phyloP scores from a whole-genome alignment of 2,113 vertebrate genomes.

The Paradisaea rubra region DNA sequence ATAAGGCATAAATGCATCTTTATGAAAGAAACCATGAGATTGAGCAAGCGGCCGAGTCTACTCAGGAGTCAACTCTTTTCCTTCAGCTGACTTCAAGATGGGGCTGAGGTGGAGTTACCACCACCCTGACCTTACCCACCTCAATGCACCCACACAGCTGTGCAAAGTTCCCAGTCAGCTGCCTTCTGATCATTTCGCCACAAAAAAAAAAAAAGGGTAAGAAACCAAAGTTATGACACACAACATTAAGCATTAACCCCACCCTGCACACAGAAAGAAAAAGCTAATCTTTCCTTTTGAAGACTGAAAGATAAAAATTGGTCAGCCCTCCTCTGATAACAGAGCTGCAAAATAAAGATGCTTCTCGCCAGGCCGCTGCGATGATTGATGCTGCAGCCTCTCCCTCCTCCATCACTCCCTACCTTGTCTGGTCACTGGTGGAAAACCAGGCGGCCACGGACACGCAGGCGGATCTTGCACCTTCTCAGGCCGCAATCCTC shows the following conservation, averaged over 20 bases:
- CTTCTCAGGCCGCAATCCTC: conserved; percentile 84
- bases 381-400: conserved; percentile 82
- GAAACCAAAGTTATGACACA: neutral
- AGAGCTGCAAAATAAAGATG: conserved; percentile 33
- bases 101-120: conserved; percentile 4
- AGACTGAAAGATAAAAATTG: conserved; percentile 20
- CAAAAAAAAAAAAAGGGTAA: neutral
- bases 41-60: conserved; percentile 17
- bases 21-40: conserved; percentile 55
- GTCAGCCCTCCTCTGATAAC: conserved; percentile 35
- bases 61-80: neutral
- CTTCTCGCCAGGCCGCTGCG: conserved; percentile 70
- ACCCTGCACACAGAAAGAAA: neutral
- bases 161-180: neutral
- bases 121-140: neutral
- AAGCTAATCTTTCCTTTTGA: conserved; percentile 18
- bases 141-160: neutral
- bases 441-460: conserved; percentile 66
- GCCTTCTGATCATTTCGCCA: conserved; percentile 20
- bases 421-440: conserved; percentile 79
- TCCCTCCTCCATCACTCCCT: conserved; percentile 71
- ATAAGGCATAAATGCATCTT: conserved; percentile 55
- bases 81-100: neutral
- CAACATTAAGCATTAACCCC: conserved; percentile 32
- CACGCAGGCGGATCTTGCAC: conserved; percentile 31